Evolutionary conservation across 1,140 invertebrate genomes (phyloP).

Genomic region (Lineus longissimus): DNA sequence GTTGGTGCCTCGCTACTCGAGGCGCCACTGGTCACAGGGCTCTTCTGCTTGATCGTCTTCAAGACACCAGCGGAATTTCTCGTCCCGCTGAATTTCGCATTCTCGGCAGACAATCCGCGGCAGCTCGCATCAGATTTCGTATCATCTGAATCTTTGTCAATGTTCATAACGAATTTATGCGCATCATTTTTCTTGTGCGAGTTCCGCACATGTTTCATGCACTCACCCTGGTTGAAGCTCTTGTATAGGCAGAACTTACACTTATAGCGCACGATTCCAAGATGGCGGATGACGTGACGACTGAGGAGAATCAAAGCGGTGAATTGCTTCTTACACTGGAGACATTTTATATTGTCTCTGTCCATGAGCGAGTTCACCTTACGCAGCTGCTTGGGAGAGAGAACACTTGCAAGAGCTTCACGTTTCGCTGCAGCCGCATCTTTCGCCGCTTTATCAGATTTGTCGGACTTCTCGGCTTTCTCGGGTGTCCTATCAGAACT

Average conservation of each 20-base stretch:
- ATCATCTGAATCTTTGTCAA: constrained; percentile 10
- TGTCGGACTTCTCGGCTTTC: not conserved
- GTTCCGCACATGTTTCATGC: constrained; percentile 39
- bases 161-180: not conserved
- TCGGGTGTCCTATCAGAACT: not conserved
- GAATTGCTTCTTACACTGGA: constrained; percentile 45
- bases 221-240: constrained; percentile 49
- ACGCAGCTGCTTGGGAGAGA: not conserved
- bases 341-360: constrained; percentile 38
- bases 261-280: constrained; percentile 53
- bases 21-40: not conserved
- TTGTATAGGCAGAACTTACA: constrained; percentile 51
- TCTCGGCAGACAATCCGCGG: constrained; percentile 34
- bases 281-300: constrained; percentile 50
- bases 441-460: not conserved
- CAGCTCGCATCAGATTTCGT: constrained; percentile 16
- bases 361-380: constrained; percentile 38
- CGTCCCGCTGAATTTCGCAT: constrained; percentile 17
- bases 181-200: constrained; percentile 29
- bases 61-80: not conserved
- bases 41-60: not conserved
- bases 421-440: not conserved
- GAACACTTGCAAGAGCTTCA: not conserved
- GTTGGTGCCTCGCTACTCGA: not conserved
- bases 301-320: constrained; percentile 48